Percentiles rank a stretch among this genome's conserved stretches.
phyloP scores from a whole-genome alignment of 2,113 vertebrate species.

The Notarius quadriscutis region DNA sequence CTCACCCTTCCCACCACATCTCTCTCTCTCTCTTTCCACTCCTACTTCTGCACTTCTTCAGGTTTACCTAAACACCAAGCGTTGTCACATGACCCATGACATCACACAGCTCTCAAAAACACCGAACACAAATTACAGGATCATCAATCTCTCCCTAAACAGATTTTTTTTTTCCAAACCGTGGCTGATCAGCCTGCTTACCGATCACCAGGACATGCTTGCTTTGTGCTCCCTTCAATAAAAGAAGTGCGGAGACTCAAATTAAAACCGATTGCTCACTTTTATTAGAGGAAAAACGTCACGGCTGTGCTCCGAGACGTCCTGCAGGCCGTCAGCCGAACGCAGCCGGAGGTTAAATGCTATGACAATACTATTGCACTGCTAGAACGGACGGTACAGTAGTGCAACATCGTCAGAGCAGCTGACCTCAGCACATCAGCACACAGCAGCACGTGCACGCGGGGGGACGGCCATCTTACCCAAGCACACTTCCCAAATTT shows the following conservation, averaged over 20 bases:
- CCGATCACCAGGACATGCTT: background rate
- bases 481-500: conserved; percentile 39
- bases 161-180: background rate
- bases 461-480: conserved; percentile 61
- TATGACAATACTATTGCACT: conserved; percentile 99
- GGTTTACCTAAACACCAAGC: background rate
- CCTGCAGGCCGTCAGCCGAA: background rate
- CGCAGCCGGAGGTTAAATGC: conserved; percentile 83
- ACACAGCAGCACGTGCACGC: conserved; percentile 68
- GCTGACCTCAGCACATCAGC: conserved; percentile 84
- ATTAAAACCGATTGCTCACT: too few species aligned
- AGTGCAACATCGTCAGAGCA: conserved; percentile 98
- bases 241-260: background rate
- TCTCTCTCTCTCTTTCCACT: conserved; percentile 69
- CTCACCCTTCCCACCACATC: conserved; percentile 74
- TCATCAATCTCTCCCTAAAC: background rate
- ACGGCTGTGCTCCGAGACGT: background rate
- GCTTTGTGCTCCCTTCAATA: background rate
- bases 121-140: too few species aligned
- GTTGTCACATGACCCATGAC: background rate
- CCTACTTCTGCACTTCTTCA: conserved; percentile 35
- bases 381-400: conserved; percentile 95
- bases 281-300: background rate
- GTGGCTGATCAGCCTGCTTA: background rate
- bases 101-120: too few species aligned